Percentiles rank a stretch among this genome's conserved stretches.
These are phyloP conservation scores for Pelvicachromis taeniatus DNA, from an alignment of 2,113 vertebrate species.

Conservation along the genomic window DNA sequence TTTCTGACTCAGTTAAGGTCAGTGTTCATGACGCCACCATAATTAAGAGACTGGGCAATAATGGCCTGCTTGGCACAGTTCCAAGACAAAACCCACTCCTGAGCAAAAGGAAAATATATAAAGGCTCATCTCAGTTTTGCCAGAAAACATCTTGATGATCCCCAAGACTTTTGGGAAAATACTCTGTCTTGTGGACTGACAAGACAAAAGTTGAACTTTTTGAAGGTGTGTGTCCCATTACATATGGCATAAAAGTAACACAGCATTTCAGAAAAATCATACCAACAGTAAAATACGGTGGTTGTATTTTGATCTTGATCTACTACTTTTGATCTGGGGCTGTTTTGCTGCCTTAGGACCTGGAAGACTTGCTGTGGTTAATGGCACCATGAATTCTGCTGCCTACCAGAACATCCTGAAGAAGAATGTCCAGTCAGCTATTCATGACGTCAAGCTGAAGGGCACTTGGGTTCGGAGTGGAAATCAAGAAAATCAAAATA, in stretches of 20 bases:
- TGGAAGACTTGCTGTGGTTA: background rate
- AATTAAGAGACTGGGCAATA: background rate
- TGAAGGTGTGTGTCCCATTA: background rate
- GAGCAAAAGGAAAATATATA: background rate
- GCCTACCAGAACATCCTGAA: background rate
- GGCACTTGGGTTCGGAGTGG: background rate
- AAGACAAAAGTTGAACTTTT: too few species aligned
- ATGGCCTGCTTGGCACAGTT: background rate
- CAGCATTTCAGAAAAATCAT: background rate
- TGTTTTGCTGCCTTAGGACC: background rate
- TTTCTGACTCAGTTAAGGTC: background rate
- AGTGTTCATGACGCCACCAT: background rate
- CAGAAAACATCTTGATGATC: background rate
- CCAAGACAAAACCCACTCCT: background rate
- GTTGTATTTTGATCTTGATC: background rate
- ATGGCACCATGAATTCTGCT: background rate
- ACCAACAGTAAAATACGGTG: background rate
- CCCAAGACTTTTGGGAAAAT: background rate
- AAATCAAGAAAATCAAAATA: background rate
- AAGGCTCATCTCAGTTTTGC: background rate
- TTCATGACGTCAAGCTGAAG: background rate
- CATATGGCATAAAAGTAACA: background rate
- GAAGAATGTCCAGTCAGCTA: background rate
- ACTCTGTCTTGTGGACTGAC: background rate
- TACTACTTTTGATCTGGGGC: background rate